These are phyloP conservation scores for Crossocerus cetratus DNA, from an alignment of 2,888 invertebrate genomes.

Conservation along the genomic window DNA sequence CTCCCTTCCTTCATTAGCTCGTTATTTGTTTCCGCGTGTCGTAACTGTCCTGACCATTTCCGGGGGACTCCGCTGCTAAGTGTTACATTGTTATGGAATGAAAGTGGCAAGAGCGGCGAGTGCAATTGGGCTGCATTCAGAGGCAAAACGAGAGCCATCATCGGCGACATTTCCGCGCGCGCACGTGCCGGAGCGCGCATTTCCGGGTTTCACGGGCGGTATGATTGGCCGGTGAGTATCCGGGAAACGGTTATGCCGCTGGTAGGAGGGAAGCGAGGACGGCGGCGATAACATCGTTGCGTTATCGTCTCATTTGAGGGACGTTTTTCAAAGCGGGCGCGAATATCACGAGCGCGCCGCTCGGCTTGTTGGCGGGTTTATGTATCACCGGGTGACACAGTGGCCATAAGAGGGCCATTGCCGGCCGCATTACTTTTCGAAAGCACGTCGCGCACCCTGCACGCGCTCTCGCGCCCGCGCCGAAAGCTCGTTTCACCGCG, in stretches of 20 bases:
- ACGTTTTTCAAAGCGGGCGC: constrained; percentile 27
- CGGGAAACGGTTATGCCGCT: constrained; percentile 8
- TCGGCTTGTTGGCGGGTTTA: constrained; percentile 36
- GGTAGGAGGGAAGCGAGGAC: background rate
- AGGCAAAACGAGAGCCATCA: too few relatives aligned
- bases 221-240: constrained; percentile 5
- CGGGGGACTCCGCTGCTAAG: too few relatives aligned
- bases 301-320: constrained; percentile 27
- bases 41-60: too few relatives aligned
- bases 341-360: constrained; percentile 14
- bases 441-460: constrained; percentile 38
- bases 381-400: constrained; percentile 38
- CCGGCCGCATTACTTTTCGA: constrained; percentile 47
- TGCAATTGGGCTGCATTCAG: too few relatives aligned
- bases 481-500: constrained; percentile 40
- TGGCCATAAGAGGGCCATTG: constrained; percentile 40
- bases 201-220: background rate
- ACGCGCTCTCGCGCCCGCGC: too few relatives aligned
- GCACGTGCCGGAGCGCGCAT: too few relatives aligned
- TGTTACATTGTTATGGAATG: too few relatives aligned
- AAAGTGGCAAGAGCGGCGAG: too few relatives aligned
- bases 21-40: too few relatives aligned
- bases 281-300: constrained; percentile 20
- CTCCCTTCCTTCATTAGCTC: too few relatives aligned
- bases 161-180: too few relatives aligned